A percentile compares a stretch with the other conserved stretches of the same genome.
These are phyloP conservation scores for Sarcoramphus papa DNA, from an alignment of 2,797 vertebrate species.

Conservation along the genomic window DNA sequence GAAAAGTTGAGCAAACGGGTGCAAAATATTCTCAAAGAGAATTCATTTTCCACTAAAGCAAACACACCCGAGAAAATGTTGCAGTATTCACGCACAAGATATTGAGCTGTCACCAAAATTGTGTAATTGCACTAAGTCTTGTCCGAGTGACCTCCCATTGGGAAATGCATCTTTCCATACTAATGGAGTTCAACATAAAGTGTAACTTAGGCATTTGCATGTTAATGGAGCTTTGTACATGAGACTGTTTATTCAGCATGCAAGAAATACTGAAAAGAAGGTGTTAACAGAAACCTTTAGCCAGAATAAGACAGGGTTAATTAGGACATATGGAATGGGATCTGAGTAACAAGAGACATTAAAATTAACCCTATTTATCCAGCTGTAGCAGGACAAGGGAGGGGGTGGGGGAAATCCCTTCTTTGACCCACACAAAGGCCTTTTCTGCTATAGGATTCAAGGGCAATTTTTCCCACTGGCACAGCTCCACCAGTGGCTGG, in stretches of 20 bases:
- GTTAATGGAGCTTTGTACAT: not conserved
- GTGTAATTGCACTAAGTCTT: not conserved
- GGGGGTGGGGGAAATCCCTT: not conserved
- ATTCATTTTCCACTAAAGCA: not conserved
- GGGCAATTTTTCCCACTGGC: constrained; percentile 15
- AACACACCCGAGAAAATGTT: not conserved
- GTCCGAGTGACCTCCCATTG: not conserved
- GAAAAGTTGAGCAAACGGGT: not conserved
- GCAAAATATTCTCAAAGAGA: not conserved
- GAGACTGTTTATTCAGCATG: constrained; percentile 14
- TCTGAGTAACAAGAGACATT: not conserved
- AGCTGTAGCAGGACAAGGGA: not conserved
- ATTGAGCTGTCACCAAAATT: not conserved
- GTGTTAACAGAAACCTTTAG: constrained; percentile 54
- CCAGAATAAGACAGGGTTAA: constrained; percentile 19
- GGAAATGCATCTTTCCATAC: constrained; percentile 13
- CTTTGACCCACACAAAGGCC: not conserved
- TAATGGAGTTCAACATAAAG: constrained; percentile 18
- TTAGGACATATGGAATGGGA: constrained; percentile 31
- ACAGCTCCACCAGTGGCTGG: not conserved
- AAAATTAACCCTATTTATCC: constrained; percentile 38
- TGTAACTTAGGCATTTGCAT: constrained; percentile 17
- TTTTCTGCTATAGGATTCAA: not conserved
- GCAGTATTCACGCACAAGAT: not conserved
- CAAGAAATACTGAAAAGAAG: not conserved